Base-by-base conservation (phyloP, 2,888 invertebrate genomes). In the Hartigia nigra region DNA sequence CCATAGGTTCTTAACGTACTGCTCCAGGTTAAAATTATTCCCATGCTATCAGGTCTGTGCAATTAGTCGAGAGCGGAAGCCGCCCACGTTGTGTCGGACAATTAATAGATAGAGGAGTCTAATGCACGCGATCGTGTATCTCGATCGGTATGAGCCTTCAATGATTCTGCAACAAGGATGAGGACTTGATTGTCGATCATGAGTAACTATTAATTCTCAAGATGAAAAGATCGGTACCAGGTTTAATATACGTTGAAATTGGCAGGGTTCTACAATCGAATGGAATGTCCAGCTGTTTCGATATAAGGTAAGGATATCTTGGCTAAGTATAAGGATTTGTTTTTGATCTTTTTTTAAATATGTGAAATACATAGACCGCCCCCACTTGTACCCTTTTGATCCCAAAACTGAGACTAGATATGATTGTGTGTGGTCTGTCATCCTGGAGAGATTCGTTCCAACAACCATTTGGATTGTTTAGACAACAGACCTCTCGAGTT, bases 1-100 rank as follows among this genome's bases (percentile, higher is more conserved):
- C 9, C 55, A 9, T 23, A 55, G 55, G 55, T 23, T 55, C 55
- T 55, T 55, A 55, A 55, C 23, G 55, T 23, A 23, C 55, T 23
- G 2, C 55, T 55, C 55, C 0, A 23, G 80, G 75, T 77, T 79
- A 78, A 86, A 86, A 88, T 87, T 87, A 88, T 88, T 85, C 82
- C 82, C 82, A 81, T 80, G 81, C 86, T 87, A 87, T 87, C 88
- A 87, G 72, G 84, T 83, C 80, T 84, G 85, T 85, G 87, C 88
- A 90, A 90, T 90, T 90, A 90, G 90, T 88, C 86, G 87, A 83
- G 84, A 83, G 86, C 86, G 86, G 87, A 85, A 88, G 86, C 89
- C 90, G 88, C 90, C 90, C 90, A 90, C 89, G 90, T 89, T 85
- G 87, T 83, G 88, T 87, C 86, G 86, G 84, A 87, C 90, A 90